Evolutionary conservation across 1,140 invertebrate genomes (phyloP).

Genomic region (Bombus breviceps): DNA sequence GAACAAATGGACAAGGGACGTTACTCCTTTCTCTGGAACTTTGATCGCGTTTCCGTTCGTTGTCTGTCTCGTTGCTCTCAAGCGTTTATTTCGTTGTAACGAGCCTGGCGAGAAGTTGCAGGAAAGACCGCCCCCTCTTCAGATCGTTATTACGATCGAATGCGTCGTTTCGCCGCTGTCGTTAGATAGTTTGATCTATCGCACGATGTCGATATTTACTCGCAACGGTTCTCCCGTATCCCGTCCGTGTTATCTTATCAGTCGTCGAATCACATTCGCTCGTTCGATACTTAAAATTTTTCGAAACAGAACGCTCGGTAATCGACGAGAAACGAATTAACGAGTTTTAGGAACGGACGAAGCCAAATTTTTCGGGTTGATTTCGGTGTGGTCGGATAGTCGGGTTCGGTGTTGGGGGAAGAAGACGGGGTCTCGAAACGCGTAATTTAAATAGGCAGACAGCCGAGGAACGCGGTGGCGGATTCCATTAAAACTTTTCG

Average conservation of each 20-base stretch:
- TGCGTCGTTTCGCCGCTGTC: background rate
- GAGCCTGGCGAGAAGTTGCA: background rate
- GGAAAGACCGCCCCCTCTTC: too few species aligned
- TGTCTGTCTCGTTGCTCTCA: background rate
- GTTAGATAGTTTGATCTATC: background rate
- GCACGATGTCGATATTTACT: background rate
- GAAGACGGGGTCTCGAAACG: constrained; percentile 45
- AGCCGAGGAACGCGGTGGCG: constrained; percentile 56
- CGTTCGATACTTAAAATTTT: too few species aligned
- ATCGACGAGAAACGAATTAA: constrained; percentile 18
- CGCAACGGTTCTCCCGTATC: too few species aligned
- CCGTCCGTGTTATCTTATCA: too few species aligned
- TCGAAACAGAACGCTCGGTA: background rate
- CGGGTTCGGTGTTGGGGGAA: background rate
- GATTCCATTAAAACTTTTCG: constrained; percentile 63
- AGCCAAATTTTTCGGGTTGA: constrained; percentile 39
- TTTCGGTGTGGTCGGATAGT: constrained; percentile 35
- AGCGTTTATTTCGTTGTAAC: constrained; percentile 4
- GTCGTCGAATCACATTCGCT: too few species aligned
- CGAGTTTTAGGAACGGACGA: constrained; percentile 15
- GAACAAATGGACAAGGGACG: constrained; percentile 36
- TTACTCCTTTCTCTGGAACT: background rate
- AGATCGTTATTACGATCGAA: too few species aligned
- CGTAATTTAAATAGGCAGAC: constrained; percentile 61
- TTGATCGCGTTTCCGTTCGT: constrained; percentile 28